phyloP scores from a whole-genome alignment of 2,113 vertebrate species.

The Eonycteris spelaea region DNA sequence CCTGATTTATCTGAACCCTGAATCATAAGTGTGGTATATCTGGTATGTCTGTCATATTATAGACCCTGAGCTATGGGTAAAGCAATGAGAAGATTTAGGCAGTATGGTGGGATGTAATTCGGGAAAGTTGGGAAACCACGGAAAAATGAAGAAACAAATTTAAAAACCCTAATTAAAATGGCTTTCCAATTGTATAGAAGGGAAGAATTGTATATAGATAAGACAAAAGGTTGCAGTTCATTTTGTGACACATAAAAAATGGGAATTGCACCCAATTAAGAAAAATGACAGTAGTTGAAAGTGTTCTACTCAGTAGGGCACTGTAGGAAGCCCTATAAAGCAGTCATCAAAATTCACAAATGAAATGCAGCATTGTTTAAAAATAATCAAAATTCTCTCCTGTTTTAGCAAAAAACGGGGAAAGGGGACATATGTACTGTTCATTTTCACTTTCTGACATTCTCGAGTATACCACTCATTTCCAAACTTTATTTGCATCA shows the following conservation, averaged over 20 bases:
- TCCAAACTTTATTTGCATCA: not conserved
- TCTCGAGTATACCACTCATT: not conserved
- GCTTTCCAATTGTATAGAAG: not conserved
- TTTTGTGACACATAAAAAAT: not conserved
- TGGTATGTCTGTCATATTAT: not conserved
- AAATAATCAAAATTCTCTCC: not conserved
- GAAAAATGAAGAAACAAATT: not conserved
- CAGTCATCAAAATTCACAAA: not conserved
- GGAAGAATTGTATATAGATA: not conserved
- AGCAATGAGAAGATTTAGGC: not conserved
- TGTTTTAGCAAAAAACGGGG: not conserved
- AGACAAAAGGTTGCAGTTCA: not conserved
- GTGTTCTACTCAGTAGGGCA: not conserved
- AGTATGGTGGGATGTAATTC: not conserved
- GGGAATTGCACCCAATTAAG: not conserved
- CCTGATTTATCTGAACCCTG: not conserved
- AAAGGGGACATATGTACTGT: not conserved
- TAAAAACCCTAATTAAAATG: not conserved
- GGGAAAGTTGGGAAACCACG: not conserved
- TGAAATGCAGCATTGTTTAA: not conserved
- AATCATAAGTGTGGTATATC: not conserved
- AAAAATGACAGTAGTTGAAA: not conserved
- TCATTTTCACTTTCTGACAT: not conserved
- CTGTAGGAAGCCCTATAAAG: not conserved
- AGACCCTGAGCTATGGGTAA: not conserved